phyloP scores from a whole-genome alignment of 2,888 invertebrate species.

The Spicauda simplicius region DNA sequence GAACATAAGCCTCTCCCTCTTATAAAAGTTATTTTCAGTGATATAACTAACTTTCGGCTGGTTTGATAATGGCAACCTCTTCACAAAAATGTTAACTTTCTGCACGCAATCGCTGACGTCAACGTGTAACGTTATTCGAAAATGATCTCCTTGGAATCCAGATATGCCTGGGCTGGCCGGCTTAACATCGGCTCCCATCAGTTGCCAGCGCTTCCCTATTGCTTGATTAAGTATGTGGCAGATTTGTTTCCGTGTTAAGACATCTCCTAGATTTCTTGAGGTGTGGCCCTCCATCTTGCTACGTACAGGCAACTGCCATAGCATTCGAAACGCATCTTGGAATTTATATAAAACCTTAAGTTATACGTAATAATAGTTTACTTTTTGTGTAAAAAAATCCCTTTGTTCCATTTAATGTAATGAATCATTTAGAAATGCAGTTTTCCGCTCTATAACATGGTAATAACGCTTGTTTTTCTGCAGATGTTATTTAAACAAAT shows the following conservation, averaged over 20 bases:
- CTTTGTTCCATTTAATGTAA: slow-evolving; percentile 1
- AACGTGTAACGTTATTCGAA: slow-evolving; percentile 54
- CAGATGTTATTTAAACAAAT: no score
- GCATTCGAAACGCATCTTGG: not conserved
- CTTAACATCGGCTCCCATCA: slow-evolving; percentile 48
- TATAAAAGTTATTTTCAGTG: slow-evolving; percentile 54
- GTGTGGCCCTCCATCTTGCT: slow-evolving; percentile 22
- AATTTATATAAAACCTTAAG: not conserved
- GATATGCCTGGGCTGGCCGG: slow-evolving; percentile 60
- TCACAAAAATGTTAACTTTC: slow-evolving; percentile 62
- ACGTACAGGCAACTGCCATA: not conserved
- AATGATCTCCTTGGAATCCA: slow-evolving; percentile 71
- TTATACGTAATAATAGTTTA: not conserved
- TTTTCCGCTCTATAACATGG: not conserved
- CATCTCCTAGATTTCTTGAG: slow-evolving; percentile 37
- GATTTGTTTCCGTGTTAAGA: slow-evolving; percentile 57
- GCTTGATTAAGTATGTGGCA: slow-evolving; percentile 48
- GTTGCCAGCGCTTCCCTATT: slow-evolving; percentile 43
- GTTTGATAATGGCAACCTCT: slow-evolving; percentile 60
- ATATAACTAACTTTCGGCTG: slow-evolving; percentile 66
- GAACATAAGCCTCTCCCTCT: slow-evolving; percentile 63
- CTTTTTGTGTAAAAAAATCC: slow-evolving; percentile 5
- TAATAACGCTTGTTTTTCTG: not conserved
- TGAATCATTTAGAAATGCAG: not conserved
- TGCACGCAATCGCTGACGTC: slow-evolving; percentile 42